These are phyloP conservation scores for Mesocentrotus franciscanus DNA, from an alignment of 53 echinoderm and acorn worm species.

Conservation along the genomic window DNA sequence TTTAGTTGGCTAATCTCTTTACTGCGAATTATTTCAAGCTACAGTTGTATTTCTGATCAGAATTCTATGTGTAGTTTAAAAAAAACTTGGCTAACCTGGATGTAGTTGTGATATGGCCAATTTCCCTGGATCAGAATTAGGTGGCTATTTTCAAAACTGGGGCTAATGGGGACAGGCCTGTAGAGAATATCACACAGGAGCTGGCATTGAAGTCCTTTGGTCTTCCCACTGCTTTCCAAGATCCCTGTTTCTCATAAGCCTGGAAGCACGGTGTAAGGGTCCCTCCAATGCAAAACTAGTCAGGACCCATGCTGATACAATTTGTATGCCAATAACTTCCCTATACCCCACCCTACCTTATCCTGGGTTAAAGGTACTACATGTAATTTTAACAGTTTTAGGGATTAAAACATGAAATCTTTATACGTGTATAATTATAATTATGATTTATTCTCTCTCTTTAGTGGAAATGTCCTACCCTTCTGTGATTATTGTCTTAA, in stretches of 20 bases:
- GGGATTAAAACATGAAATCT: too few species aligned
- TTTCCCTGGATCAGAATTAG: neutral
- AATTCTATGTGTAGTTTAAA: too few species aligned
- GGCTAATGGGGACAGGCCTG: neutral
- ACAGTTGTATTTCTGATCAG: too few species aligned
- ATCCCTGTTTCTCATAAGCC: conserved; percentile 21
- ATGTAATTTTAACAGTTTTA: neutral
- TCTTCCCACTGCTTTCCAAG: conserved; percentile 51
- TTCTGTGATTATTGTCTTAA: too few species aligned
- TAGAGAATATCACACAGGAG: neutral
- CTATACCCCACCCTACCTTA: neutral
- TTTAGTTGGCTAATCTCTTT: too few species aligned
- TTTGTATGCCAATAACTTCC: neutral
- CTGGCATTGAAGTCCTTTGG: conserved; percentile 35
- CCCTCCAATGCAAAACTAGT: conserved; percentile 11
- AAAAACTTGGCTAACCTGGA: neutral
- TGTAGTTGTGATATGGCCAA: too few species aligned
- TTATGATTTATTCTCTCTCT: too few species aligned
- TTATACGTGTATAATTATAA: too few species aligned
- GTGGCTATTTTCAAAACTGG: neutral
- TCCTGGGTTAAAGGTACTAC: neutral
- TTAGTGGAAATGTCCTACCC: too few species aligned
- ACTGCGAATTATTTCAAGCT: too few species aligned
- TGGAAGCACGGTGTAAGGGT: neutral
- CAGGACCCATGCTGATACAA: conserved; percentile 35